phyloP scores from a whole-genome alignment of 92 coral and sea anemone genomes.

The Phenganax stokvisi region DNA sequence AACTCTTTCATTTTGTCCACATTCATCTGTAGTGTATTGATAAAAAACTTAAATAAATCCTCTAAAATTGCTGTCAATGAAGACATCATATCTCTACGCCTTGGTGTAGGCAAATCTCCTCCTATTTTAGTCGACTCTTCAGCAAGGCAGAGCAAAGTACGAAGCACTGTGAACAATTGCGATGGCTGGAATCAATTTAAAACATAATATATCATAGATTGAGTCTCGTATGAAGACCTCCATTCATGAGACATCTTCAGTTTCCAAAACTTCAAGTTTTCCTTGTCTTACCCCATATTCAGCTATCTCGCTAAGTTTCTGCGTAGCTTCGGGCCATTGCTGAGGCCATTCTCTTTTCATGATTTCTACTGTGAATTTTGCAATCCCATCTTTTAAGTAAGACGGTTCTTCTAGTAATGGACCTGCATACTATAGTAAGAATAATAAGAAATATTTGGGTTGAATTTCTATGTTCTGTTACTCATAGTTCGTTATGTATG shows the following conservation, averaged over 20 bases:
- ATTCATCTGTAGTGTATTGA: constrained; percentile 57
- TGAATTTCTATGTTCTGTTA: background rate
- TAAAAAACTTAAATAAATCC: constrained; percentile 66
- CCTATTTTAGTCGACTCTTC: constrained; percentile 81
- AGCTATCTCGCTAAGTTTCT: constrained; percentile 63
- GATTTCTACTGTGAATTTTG: constrained; percentile 74
- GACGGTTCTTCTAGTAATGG: constrained; percentile 65
- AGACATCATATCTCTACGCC: constrained; percentile 74
- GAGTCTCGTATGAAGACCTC: background rate
- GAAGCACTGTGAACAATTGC: constrained; percentile 73
- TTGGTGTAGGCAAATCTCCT: constrained; percentile 54
- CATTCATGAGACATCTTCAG: too few relatives aligned
- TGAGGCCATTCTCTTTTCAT: constrained; percentile 97
- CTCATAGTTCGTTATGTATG: background rate
- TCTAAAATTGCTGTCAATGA: constrained; percentile 60
- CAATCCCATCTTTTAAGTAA: constrained; percentile 84
- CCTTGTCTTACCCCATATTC: constrained; percentile 64
- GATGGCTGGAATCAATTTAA: constrained; percentile 48
- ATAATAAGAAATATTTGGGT: too few relatives aligned
- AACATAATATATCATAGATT: background rate
- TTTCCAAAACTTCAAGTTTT: too few relatives aligned
- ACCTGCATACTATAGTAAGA: constrained; percentile 59
- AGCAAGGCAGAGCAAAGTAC: constrained; percentile 74
- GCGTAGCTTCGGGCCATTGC: constrained; percentile 72
- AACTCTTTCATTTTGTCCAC: constrained; percentile 56